Base-by-base conservation (phyloP, 2,113 vertebrate species). In the Ochotona curzoniae region DNA sequence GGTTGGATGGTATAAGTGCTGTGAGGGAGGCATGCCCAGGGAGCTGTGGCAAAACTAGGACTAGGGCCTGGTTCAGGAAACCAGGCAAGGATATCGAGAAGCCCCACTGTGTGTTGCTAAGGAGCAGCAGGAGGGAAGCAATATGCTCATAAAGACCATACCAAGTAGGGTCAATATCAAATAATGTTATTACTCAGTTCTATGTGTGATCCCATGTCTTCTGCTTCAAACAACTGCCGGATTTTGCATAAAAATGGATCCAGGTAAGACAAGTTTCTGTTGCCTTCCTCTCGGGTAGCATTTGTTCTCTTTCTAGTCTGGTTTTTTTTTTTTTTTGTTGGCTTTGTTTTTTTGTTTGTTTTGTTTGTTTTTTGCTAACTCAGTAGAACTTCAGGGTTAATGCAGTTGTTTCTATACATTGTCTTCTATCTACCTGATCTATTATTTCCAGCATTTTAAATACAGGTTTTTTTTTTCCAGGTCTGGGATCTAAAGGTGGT, bases 1-100 rank as follows among this genome's bases (percentile, higher is more conserved):
- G 15, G 47, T 0, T 60, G 3, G 49, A 23, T 25, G 5, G 38
- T 0, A 0, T 20, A 51, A 66, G 20, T 49, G 17, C 21, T 64
- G 12, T 30, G 35, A 63, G 11, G 63, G 21, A 74, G 8, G 8
- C 35, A 15, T 15, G 18, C 8, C 30, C 7, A 30, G 32, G 21
- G 8, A 28, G 0, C 35, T 26, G 15, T 60, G 30, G 3, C 21
- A 66, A 25, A 57, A 57, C 17, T 1, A 25, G 35, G 9, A 8
- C 63, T 25, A 71, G 61, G 23, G n/a, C 21, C 12, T 66, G 9
- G 44, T 21, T 26, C 51, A 11, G 23, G 3, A 3, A 44, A 44
- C 38, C 38, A 44, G 38, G 38, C 38, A 44, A 44, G 38, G 38
- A 44, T 3, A 44, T 44, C 4, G 38, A 44, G 38, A 44, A 44